phyloP scores from a whole-genome alignment of 2,888 invertebrate species.

The Meiosimyza decipiens region DNA sequence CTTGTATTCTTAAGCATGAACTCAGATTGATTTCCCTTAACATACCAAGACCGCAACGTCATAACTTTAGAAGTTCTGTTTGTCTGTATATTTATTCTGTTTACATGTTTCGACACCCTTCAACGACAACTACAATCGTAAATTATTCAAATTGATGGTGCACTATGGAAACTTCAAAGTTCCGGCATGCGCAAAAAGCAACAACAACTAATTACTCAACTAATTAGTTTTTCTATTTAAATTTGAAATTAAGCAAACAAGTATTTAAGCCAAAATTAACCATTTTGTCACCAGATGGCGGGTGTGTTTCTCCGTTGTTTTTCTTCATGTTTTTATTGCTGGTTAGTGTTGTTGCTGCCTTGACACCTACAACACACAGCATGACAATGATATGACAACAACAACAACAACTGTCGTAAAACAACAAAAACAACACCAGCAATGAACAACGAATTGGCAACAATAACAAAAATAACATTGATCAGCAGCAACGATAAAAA shows the following conservation, averaged over 20 bases:
- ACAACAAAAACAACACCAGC: conserved; percentile 30
- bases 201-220: conserved; percentile 19
- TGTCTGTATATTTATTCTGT: too few species aligned
- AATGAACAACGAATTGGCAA: conserved; percentile 14
- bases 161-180: conserved; percentile 11
- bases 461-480: conserved; percentile 3
- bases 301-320: too few species aligned
- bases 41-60: too few species aligned
- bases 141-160: too few species aligned
- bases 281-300: conserved; percentile 37
- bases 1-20: too few species aligned
- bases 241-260: conserved; percentile 21
- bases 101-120: too few species aligned
- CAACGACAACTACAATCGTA: too few species aligned
- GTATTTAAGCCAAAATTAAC: conserved; percentile 33
- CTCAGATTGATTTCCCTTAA: too few species aligned
- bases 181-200: neutral
- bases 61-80: too few species aligned
- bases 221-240: conserved; percentile 20
- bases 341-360: conserved; percentile 12
- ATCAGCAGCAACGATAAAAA: conserved; percentile 1
- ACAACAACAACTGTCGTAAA: conserved; percentile 33
- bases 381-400: conserved; percentile 32
- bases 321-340: too few species aligned
- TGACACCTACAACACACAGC: conserved; percentile 33